Evolutionary conservation across 2,888 invertebrate species (phyloP), one percentile per base, ranked within the genome.

Genomic region (Aphidoletes aphidimyza): DNA sequence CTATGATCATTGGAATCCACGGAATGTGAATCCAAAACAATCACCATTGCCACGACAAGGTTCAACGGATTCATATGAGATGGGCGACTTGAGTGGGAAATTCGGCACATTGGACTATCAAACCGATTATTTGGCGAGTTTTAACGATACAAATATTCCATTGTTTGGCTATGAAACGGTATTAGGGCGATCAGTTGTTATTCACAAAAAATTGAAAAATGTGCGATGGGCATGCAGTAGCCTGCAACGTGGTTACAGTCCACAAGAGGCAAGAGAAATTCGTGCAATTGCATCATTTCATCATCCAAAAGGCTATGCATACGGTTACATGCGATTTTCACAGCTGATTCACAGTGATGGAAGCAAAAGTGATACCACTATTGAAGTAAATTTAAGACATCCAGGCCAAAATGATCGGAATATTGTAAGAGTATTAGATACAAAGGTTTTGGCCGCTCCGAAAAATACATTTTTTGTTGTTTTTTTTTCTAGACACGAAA

Each of bases 261-360:
- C 96, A 0, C 93, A 94, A 0, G 97, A 97, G 88, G 97, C 96
- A 0, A 91, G 95, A 47, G 96, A 97, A 91, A 91, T 96, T 83
- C 92, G 96, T 85, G 97, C 94, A 1, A 95, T 97, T 85, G 97
- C 97, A 0, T 96, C 96, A 0, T 98, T 98, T 90, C 97, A 97
- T 90, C 95, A 97, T 91, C 96, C 96, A 0, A 91, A 92, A 22
- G 96, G 97, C 0, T 96, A 93, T 89, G 95, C 96, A 0, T 93
- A 92, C 89, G 98, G 98, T 3, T 96, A 95, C 88, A 91, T 98
- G 84, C 92, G 95, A 89, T 93, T 98, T 94, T 94, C 95, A 17
- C 98, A 98, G 91, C 91, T 98, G 36, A 91, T 96, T n/a, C 95
- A 97, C 89, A 93, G 91, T 86, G 97, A 97, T 89, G 95, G 95